Evolutionary conservation across 2,888 invertebrate genomes (phyloP).

Genomic region (Drosophila birchii): DNA sequence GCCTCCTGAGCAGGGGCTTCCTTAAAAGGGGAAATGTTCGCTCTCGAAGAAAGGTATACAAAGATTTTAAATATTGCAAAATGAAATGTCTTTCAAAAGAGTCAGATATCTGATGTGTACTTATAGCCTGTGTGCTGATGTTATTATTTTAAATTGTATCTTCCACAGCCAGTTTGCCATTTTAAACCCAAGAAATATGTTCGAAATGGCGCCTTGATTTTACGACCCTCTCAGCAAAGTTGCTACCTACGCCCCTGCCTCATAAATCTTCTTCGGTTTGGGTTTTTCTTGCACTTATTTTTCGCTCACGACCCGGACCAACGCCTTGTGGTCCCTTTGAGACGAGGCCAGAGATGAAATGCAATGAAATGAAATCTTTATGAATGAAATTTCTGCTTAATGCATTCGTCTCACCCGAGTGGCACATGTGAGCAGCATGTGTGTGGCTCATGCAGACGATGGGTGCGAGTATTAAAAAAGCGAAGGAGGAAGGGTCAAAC

Average conservation of each 20-base stretch:
- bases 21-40: background rate
- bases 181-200: background rate
- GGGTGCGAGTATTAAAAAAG: conserved; percentile 1
- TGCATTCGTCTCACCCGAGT: conserved; percentile 60
- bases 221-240: conserved; percentile 6
- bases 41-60: background rate
- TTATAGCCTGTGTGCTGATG: background rate
- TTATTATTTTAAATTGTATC: background rate
- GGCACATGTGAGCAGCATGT: conserved; percentile 69
- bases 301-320: conserved; percentile 33
- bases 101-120: background rate
- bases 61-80: background rate
- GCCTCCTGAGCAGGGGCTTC: background rate
- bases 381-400: conserved; percentile 70
- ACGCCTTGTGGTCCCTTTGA: conserved; percentile 58
- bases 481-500: conserved; percentile 29
- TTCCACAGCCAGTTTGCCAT: background rate
- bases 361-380: conserved; percentile 67
- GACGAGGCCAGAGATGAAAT: conserved; percentile 26
- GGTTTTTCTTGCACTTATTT: conserved; percentile 21
- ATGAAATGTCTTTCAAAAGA: background rate
- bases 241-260: conserved; percentile 29
- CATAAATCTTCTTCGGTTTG: conserved; percentile 29
- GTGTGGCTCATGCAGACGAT: conserved; percentile 32
- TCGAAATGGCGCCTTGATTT: background rate